Conservation (phyloP, 2,888 invertebrate species). For the Acleris emargana region DNA sequence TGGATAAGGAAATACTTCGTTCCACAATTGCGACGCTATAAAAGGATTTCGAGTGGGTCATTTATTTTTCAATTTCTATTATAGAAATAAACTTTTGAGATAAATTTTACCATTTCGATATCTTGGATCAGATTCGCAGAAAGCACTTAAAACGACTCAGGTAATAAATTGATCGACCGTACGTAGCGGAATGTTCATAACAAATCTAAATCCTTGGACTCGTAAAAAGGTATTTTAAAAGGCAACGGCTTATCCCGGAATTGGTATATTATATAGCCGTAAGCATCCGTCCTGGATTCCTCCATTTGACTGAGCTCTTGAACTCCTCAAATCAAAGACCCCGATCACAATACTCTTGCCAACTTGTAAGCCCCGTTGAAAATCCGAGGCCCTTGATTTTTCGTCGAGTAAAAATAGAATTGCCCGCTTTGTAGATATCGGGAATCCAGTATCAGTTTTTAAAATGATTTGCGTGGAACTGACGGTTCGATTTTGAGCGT, state of each 20-base stretch:
- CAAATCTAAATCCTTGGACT: neutral
- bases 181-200: neutral
- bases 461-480: slow-evolving; percentile 12
- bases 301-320: slow-evolving; percentile 23
- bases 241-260: neutral
- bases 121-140: no score
- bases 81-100: no score
- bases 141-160: no score
- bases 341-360: slow-evolving; percentile 46
- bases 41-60: no score
- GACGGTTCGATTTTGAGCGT: slow-evolving; percentile 4
- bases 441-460: slow-evolving; percentile 13
- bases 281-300: slow-evolving; percentile 5
- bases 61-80: no score
- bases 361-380: slow-evolving; percentile 39
- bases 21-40: no score
- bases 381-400: slow-evolving; percentile 35
- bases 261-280: slow-evolving; percentile 1
- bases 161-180: no score
- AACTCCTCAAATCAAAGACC: slow-evolving; percentile 45
- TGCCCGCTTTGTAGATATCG: neutral
- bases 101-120: no score
- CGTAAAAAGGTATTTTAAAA: neutral
- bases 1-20: no score
- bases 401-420: slow-evolving; percentile 11